Evolutionary conservation across 1,140 invertebrate species (phyloP).

Genomic region (Theocolax elegans): DNA sequence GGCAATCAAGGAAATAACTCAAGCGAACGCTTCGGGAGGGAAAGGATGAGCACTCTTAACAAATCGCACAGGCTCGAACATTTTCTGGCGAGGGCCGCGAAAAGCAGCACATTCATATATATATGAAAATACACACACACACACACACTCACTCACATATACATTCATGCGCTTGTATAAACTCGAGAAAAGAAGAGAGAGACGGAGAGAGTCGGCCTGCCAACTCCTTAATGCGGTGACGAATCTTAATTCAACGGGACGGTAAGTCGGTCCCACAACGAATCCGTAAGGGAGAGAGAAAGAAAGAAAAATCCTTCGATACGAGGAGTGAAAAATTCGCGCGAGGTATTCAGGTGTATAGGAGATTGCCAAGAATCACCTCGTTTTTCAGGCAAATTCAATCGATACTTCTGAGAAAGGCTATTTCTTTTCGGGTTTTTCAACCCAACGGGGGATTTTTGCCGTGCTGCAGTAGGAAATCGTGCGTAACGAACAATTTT

Average conservation of each 20-base stretch:
- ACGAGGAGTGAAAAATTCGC: too few relatives aligned
- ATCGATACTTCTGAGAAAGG: slow-evolving; percentile 7
- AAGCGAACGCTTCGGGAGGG: background rate
- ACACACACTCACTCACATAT: too few relatives aligned
- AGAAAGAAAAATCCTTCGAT: background rate
- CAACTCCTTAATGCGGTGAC: slow-evolving; percentile 20
- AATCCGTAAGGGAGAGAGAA: slow-evolving; percentile 1
- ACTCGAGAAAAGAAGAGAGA: background rate
- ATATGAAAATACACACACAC: background rate
- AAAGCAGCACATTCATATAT: background rate
- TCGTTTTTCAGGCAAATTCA: slow-evolving; percentile 7
- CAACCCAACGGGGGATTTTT: too few relatives aligned
- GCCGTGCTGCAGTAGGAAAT: too few relatives aligned
- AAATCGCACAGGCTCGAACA: background rate
- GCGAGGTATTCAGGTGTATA: background rate
- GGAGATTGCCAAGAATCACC: background rate
- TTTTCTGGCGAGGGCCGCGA: background rate
- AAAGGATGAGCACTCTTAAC: slow-evolving; percentile 8
- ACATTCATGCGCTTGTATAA: too few relatives aligned
- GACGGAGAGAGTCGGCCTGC: background rate
- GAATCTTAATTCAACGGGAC: slow-evolving; percentile 7
- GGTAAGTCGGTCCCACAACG: background rate
- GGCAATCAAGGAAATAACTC: slow-evolving; percentile 37
- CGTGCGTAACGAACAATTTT: too few relatives aligned
- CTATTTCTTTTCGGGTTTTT: too few relatives aligned